Base-by-base conservation (phyloP, 2,888 invertebrate species). In the Synanthedon formicaeformis region DNA sequence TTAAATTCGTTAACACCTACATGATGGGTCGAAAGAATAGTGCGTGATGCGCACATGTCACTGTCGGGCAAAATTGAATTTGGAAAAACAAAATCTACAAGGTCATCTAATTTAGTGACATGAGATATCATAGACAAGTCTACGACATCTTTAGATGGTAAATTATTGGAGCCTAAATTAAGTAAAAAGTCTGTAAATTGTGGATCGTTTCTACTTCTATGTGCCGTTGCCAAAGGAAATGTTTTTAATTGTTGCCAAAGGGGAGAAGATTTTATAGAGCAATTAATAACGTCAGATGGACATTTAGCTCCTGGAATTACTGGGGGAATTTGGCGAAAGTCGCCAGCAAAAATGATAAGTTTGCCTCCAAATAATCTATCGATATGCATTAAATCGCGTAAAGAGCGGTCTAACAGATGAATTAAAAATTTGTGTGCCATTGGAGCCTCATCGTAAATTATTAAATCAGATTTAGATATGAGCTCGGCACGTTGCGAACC, bases 291-390 rank as follows among this genome's bases (percentile, higher is more conserved):
- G 52, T 56, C 56, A 2, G 41, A 52, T 41, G 52, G 52, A 13
- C 34, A 40, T 48, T 12, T 40, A 1, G 55, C 56, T 2, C 50
- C 27, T 1, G 41, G n/a, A 3, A 57, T 52, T 2, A 58, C 55
- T 12, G 58, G 57, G 45, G 55, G 54, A n/a, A 58, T 56, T 50
- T 57, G 55, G n/a, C 57, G 53, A 51, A 57, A 58, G 40, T 58
- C 54, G 3, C 57, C 56, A 10, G 58, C 53, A 34, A 56, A 58
- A 51, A 58, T 55, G n/a, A 58, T 50, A 4, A 55, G 40, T 55
- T 56, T 55, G 18, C 55, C 58, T 23, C 58, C 55, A 27, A 58
- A 58, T 12, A 53, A 12, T 52, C 53, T 53, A 16, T 51, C 14
- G 4, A 51, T 53, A 8, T 49, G 18, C 54, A 53, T 57, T n/a